Conservation (phyloP, 30 jellyfish, hydroid and myxozoan genomes). For the Rhopilema esculentum region DNA sequence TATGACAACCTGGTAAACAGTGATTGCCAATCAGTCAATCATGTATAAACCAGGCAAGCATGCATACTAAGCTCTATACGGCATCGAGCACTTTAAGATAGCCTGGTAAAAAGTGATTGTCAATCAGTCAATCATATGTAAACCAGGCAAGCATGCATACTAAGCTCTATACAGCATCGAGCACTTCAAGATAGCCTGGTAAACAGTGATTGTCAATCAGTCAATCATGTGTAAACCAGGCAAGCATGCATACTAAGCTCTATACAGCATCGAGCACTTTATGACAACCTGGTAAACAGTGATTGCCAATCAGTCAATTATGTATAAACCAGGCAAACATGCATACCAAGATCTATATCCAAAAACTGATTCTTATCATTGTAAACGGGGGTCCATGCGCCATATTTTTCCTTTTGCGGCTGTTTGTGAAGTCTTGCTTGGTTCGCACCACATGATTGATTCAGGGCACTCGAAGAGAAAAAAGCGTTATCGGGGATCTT, state of each 20-base stretch:
- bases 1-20: no score
- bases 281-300: no score
- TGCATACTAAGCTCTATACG: no score
- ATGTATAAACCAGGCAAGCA: background rate
- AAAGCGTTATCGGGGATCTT: constrained; percentile 50
- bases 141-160: background rate
- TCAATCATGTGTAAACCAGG: background rate
- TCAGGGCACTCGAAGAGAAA: constrained; percentile 65
- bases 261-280: no score
- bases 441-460: constrained; percentile 67
- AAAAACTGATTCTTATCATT: constrained; percentile 62
- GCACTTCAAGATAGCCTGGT: no score
- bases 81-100: no score
- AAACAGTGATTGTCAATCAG: no score
- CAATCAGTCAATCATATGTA: background rate
- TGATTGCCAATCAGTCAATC: background rate
- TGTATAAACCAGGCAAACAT: background rate
- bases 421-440: constrained; percentile 71
- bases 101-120: no score
- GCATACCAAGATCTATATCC: constrained; percentile 67
- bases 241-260: no score
- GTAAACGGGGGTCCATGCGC: constrained; percentile 73
- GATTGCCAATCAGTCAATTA: background rate
- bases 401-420: constrained; percentile 65
- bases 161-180: no score